Percentiles rank a stretch among this genome's conserved stretches.
Conservation (phyloP, 2,888 invertebrate species). For the Cantharis rustica region DNA sequence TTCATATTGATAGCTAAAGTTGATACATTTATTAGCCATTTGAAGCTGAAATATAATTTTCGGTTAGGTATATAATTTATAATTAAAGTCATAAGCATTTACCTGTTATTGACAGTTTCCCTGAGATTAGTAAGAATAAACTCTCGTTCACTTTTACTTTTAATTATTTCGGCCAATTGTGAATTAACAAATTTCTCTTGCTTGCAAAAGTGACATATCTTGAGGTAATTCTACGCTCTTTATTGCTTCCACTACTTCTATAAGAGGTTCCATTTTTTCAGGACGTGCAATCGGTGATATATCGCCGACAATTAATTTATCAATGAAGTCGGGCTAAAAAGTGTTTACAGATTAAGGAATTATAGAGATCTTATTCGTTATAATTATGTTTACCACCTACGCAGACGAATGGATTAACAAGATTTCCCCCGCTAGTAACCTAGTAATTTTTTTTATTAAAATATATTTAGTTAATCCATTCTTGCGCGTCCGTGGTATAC, state of each 20-base stretch:
- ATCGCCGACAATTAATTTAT: constrained; percentile 73
- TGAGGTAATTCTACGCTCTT: constrained; percentile 63
- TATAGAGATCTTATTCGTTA: background rate
- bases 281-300: constrained; percentile 65
- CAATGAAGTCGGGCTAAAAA: constrained; percentile 61
- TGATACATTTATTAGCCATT: constrained; percentile 83
- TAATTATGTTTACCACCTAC: too few relatives aligned
- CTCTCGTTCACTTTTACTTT: constrained; percentile 66
- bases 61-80: background rate
- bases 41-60: constrained; percentile 55
- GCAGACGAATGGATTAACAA: too few relatives aligned
- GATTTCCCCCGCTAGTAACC: too few relatives aligned
- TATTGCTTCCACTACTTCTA: constrained; percentile 71
- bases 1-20: background rate
- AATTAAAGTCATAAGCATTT: too few relatives aligned
- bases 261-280: constrained; percentile 26
- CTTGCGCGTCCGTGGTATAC: too few relatives aligned
- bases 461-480: too few relatives aligned
- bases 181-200: constrained; percentile 69
- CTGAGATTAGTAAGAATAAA: constrained; percentile 87
- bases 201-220: constrained; percentile 69
- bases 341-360: background rate
- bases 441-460: too few relatives aligned
- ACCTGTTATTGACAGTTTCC: constrained; percentile 49
- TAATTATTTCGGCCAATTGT: constrained; percentile 63